phyloP scores from a whole-genome alignment of 23 tunicate genomes.

The Ciona savignyi region DNA sequence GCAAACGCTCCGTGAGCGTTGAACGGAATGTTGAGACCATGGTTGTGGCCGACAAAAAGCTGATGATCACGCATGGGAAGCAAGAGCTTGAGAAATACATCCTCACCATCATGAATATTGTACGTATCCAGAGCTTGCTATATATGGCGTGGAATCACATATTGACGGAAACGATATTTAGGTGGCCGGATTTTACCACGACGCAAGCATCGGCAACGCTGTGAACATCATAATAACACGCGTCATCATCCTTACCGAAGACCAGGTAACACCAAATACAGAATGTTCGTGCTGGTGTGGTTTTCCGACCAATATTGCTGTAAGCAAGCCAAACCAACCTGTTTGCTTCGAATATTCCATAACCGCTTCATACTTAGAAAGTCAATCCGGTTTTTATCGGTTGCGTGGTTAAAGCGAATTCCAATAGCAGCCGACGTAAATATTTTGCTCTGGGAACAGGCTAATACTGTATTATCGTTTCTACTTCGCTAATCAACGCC shows the following conservation, averaged over 20 bases:
- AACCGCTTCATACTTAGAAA: neutral
- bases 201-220: conserved; percentile 94
- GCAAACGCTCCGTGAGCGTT: conserved; percentile 49
- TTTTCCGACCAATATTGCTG: neutral
- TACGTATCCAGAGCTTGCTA: conserved; percentile 3
- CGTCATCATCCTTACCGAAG: conserved; percentile 84
- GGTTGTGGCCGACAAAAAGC: conserved; percentile 91
- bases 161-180: neutral
- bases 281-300: neutral
- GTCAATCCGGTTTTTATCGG: neutral
- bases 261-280: conserved; percentile 54
- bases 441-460: no score
- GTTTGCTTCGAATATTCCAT: neutral
- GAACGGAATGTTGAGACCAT: conserved; percentile 91
- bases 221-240: conserved; percentile 89
- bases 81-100: conserved; percentile 87
- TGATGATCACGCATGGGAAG: conserved; percentile 87
- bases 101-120: conserved; percentile 97
- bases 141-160: neutral
- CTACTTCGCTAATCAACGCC: no score
- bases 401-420: no score
- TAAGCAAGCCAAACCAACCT: neutral
- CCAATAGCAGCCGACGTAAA: no score
- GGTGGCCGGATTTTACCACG: conserved; percentile 89
- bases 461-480: no score